phyloP scores from a whole-genome alignment of 1,140 invertebrate genomes.

The Drosophila fuyamai region DNA sequence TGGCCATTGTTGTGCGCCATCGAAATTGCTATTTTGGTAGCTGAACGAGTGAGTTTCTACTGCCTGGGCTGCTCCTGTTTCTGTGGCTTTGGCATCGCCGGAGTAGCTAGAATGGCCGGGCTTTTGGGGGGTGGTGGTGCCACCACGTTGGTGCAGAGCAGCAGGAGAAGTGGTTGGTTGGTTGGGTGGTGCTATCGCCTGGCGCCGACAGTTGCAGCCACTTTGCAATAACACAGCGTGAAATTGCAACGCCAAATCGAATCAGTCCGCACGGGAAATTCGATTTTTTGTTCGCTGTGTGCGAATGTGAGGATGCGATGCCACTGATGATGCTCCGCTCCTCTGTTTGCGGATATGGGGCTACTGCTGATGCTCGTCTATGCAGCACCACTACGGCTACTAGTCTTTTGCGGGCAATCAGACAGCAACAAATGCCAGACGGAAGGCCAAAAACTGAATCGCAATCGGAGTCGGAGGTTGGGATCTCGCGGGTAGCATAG shows the following conservation, averaged over 20 bases:
- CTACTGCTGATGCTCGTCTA: constrained; percentile 8
- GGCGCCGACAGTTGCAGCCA: constrained; percentile 74
- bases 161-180: background rate
- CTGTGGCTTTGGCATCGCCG: constrained; percentile 31
- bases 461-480: constrained; percentile 1
- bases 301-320: constrained; percentile 21
- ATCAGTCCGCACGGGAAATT: constrained; percentile 84
- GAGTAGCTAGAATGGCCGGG: constrained; percentile 16
- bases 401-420: constrained; percentile 75
- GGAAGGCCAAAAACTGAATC: constrained; percentile 13
- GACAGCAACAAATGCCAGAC: constrained; percentile 73
- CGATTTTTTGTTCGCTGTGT: constrained; percentile 66
- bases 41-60: constrained; percentile 46
- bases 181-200: constrained; percentile 24
- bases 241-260: constrained; percentile 84
- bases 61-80: constrained; percentile 24
- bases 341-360: constrained; percentile 9
- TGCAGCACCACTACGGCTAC: constrained; percentile 16
- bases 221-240: constrained; percentile 84
- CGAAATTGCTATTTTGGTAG: constrained; percentile 70
- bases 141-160: background rate
- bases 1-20: constrained; percentile 58
- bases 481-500: background rate
- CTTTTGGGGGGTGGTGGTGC: background rate
- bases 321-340: constrained; percentile 25